Percentiles rank a stretch among this genome's conserved stretches.
Evolutionary conservation across 2,888 invertebrate species (phyloP).

Genomic region (Gnatocerus cornutus): DNA sequence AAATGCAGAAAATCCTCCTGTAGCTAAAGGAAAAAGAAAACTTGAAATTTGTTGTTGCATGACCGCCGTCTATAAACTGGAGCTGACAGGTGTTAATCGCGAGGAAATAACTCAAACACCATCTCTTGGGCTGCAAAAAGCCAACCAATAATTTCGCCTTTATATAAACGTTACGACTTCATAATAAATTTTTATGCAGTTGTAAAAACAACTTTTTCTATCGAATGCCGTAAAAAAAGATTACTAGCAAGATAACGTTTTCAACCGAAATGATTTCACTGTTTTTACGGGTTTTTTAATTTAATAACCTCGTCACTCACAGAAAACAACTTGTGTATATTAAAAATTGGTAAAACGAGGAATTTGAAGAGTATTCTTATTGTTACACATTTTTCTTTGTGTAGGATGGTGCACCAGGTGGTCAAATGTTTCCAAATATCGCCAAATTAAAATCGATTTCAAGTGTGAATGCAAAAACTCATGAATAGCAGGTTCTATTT

Average conservation of each 20-base stretch:
- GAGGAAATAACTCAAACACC: conserved; percentile 13
- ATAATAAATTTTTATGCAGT: conserved; percentile 27
- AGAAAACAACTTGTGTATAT: too few relatives aligned
- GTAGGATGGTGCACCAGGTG: too few relatives aligned
- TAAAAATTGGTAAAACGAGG: too few relatives aligned
- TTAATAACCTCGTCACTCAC: conserved; percentile 8
- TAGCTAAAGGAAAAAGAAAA: background rate
- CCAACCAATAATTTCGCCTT: conserved; percentile 19
- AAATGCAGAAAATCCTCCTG: background rate
- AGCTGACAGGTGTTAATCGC: conserved; percentile 17
- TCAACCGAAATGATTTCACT: conserved; percentile 11
- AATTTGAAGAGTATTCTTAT: too few relatives aligned
- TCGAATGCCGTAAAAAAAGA: conserved; percentile 24
- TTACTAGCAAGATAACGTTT: conserved; percentile 27
- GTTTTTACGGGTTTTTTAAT: conserved; percentile 5
- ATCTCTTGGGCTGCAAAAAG: conserved; percentile 9
- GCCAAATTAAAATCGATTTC: too few relatives aligned
- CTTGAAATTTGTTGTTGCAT: conserved; percentile 11
- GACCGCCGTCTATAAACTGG: conserved; percentile 11
- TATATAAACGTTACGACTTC: conserved; percentile 19
- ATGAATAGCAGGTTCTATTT: too few relatives aligned
- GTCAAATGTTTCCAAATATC: too few relatives aligned
- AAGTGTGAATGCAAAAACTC: too few relatives aligned
- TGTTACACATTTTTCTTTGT: too few relatives aligned
- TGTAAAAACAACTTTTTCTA: conserved; percentile 28